Conservation (phyloP, 2,888 invertebrate genomes). For the Heliconius cydno region DNA sequence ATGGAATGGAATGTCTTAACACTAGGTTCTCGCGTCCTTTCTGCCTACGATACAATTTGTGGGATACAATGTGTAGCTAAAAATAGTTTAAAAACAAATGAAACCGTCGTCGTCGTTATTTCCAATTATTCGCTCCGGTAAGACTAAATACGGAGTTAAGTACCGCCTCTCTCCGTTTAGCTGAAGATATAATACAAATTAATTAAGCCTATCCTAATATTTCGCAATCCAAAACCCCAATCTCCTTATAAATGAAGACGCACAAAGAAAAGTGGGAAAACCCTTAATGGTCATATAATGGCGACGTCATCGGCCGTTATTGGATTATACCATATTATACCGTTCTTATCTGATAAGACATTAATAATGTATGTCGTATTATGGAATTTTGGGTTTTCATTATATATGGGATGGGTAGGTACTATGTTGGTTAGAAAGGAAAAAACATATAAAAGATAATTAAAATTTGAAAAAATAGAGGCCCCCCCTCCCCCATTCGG, state of each 20-base stretch:
- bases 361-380: conserved; percentile 29
- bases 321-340: conserved; percentile 24
- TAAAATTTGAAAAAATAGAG: no score
- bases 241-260: conserved; percentile 16
- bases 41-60: no score
- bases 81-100: no score
- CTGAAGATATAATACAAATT: neutral
- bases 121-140: neutral
- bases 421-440: no score
- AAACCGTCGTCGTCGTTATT: neutral
- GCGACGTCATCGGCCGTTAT: conserved; percentile 34
- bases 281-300: conserved; percentile 30
- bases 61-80: no score
- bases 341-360: conserved; percentile 29
- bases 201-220: neutral
- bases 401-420: neutral
- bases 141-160: neutral
- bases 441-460: no score
- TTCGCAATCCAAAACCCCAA: neutral
- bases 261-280: conserved; percentile 22
- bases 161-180: neutral
- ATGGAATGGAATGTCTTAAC: neutral
- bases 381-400: neutral
- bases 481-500: no score
- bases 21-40: no score